Conservation (phyloP, 2,888 invertebrate species). For the Linyphia triangularis region DNA sequence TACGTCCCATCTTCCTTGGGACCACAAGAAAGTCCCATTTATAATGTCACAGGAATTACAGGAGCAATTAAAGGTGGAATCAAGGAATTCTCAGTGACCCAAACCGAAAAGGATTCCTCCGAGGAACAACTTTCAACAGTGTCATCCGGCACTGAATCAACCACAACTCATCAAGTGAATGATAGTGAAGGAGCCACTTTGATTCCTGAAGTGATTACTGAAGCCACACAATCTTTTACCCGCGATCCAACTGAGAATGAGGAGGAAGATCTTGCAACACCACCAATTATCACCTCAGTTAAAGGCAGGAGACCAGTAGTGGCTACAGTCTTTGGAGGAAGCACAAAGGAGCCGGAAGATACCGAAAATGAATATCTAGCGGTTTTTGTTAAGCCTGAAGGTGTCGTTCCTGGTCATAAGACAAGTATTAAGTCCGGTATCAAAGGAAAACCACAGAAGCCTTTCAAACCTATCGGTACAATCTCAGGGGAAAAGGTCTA, state of each 20-base stretch:
- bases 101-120: slow-evolving; percentile 1
- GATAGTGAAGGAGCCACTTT: neutral
- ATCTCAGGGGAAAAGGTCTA: slow-evolving; percentile 55
- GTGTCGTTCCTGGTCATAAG: neutral
- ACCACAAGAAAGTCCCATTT: neutral
- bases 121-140: neutral
- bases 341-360: neutral
- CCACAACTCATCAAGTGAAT: neutral
- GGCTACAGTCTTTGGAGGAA: slow-evolving; percentile 4
- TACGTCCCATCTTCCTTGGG: neutral
- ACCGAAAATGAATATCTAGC: neutral
- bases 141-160: neutral
- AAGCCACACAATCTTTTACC: neutral
- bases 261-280: neutral
- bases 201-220: neutral
- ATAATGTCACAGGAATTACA: neutral
- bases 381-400: neutral
- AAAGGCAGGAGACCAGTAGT: neutral
- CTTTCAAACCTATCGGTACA: slow-evolving; percentile 34
- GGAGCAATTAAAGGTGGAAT: neutral
- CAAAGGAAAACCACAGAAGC: slow-evolving; percentile 45
- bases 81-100: neutral
- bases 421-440: neutral
- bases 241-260: neutral
- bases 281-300: neutral